Conservation (phyloP, 2,888 invertebrate species). For the Caenorhabditis sp. region DNA sequence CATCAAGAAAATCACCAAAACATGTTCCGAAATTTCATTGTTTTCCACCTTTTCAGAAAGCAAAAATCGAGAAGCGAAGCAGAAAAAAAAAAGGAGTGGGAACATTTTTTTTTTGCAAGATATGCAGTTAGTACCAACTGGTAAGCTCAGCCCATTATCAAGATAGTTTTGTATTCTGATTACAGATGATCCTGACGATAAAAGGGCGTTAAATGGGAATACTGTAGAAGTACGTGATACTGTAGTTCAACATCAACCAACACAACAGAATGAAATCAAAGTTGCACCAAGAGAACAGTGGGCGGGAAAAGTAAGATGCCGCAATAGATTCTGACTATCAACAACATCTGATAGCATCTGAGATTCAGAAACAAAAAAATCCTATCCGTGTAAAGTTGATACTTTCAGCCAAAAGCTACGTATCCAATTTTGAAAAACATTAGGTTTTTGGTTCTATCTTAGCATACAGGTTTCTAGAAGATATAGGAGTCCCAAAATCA, state of each 20-base stretch:
- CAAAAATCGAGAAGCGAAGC: background rate
- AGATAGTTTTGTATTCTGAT: background rate
- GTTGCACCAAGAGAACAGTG: constrained; percentile 45
- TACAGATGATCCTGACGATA: constrained; percentile 41
- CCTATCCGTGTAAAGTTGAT: no score
- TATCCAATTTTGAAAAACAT: no score
- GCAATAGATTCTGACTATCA: no score
- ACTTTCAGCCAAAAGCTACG: no score
- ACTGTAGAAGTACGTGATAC: background rate
- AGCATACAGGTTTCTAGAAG: no score
- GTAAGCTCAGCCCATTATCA: constrained; percentile 6
- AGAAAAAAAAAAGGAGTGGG: background rate
- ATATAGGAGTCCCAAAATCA: no score
- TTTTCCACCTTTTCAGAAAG: background rate
- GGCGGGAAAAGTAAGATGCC: constrained; percentile 42
- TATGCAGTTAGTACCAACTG: constrained; percentile 41
- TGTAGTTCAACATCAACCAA: constrained; percentile 10
- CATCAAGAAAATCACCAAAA: no score
- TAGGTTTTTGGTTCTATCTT: no score
- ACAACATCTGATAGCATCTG: no score
- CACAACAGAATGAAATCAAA: constrained; percentile 19
- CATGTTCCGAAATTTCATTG: no score
- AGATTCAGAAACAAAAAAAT: no score
- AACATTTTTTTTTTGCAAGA: background rate
- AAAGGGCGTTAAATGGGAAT: constrained; percentile 30